Evolutionary conservation across 64 coral and sea anemone species (phyloP).

Genomic region (Pocillopora damicornis): DNA sequence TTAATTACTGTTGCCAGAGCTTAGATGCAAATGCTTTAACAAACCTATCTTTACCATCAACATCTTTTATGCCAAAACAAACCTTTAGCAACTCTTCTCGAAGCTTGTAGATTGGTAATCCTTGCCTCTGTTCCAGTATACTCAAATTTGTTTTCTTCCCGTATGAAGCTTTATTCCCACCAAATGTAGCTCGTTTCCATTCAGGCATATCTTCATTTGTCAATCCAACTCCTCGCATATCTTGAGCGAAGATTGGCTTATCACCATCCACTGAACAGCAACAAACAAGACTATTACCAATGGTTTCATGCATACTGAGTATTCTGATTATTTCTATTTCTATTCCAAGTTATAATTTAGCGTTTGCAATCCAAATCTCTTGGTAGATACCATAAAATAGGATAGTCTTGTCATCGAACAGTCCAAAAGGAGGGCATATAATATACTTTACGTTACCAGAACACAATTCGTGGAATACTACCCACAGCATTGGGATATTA

Average conservation of each 20-base stretch:
- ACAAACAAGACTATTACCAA: neutral
- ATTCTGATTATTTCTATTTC: too few relatives aligned
- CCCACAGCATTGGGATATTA: neutral
- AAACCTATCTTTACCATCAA: too few relatives aligned
- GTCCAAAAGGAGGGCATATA: too few relatives aligned
- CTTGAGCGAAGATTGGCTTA: conserved; percentile 92
- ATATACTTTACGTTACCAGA: too few relatives aligned
- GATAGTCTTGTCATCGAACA: too few relatives aligned
- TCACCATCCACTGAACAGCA: conserved; percentile 56
- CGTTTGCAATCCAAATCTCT: too few relatives aligned
- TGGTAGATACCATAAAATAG: too few relatives aligned
- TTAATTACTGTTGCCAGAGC: too few relatives aligned
- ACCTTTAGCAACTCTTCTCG: conserved; percentile 93
- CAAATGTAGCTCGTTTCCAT: conserved; percentile 96
- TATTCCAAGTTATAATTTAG: too few relatives aligned
- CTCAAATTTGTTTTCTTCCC: conserved; percentile 90
- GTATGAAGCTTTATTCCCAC: conserved; percentile 97
- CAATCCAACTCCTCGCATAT: conserved; percentile 75
- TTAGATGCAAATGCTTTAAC: too few relatives aligned
- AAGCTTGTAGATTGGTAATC: conserved; percentile 96
- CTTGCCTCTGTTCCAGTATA: conserved; percentile 93
- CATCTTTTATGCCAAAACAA: neutral
- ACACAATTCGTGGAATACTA: too few relatives aligned
- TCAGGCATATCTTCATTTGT: conserved; percentile 94
- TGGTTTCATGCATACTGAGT: too few relatives aligned